Base-by-base conservation (phyloP, 2,113 vertebrate genomes). In the Scolopax mira region DNA sequence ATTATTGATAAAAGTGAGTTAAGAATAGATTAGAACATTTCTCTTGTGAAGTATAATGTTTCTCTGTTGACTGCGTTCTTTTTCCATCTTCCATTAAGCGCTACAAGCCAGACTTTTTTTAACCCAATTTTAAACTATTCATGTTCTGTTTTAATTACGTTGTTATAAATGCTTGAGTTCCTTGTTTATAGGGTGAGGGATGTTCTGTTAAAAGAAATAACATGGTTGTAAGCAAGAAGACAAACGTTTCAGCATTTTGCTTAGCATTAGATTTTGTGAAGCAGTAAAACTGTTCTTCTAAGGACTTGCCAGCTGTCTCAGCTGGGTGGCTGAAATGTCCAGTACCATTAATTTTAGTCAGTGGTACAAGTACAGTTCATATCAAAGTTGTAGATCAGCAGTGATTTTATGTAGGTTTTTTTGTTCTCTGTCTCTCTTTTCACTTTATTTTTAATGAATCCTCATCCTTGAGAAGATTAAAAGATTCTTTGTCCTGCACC, bases 1-100 rank as follows among this genome's bases (percentile, higher is more conserved):
- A 70, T 94, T 95, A 95, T 94, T 95, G 96, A 95, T 96, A 96
- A 95, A 96, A 96, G 52, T 67, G 79, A 96, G 92, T 96, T 95
- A 96, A 97, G 92, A 96, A 97, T 96, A 97, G 92, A 88, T 96
- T 35, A 93, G 95, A 97, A 96, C 93, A 96, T 97, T 95, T 96
- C 84, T 83, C 73, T 90, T 73, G 72, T 79, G 87, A 62, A 82
- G 89, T 92, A 93, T 96, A 95, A 91, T 87, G 46, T 96, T 96
- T 96, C 86, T 89, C 64, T 94, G 81, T 86, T 96, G 94, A 90
- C 60, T 87, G 55, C 0, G 0, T 89, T 86, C 88, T 96, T 95
- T 95, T 96, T 96, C 88, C 90, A 82, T 88, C 78, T 78, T 79
- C 83, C 72, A 61, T 89, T 92, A 78, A 85, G 65, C 5, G 2